phyloP scores from a whole-genome alignment of 2,888 invertebrate species.

The Microctonus brassicae region DNA sequence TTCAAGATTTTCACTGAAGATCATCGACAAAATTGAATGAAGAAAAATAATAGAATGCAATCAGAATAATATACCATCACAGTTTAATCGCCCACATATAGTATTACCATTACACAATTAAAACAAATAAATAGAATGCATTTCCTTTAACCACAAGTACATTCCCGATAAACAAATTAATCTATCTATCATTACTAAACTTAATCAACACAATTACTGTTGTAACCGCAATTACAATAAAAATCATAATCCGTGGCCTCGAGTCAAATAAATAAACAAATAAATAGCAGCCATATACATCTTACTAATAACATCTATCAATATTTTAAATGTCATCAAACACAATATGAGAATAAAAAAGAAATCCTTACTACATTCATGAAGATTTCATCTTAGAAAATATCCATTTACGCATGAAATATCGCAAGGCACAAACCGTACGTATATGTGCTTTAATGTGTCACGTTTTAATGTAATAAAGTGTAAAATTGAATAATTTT shows the following conservation, averaged over 20 bases:
- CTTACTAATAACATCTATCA: not conserved
- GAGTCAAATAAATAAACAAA: slow-evolving; percentile 13
- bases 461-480: slow-evolving; percentile 5
- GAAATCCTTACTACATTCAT: not conserved
- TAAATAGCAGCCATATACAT: not conserved
- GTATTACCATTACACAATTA: not conserved
- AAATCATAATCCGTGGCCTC: slow-evolving; percentile 2
- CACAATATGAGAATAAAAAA: not conserved
- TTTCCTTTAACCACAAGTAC: not conserved
- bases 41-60: not conserved
- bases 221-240: not conserved
- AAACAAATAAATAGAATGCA: not conserved
- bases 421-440: not conserved
- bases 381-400: slow-evolving; percentile 17
- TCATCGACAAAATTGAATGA: slow-evolving; percentile 14
- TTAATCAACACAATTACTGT: not conserved
- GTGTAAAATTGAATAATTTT: not conserved
- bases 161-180: too few relatives aligned
- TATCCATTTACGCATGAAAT: not conserved
- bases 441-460: slow-evolving; percentile 20
- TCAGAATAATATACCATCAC: not conserved
- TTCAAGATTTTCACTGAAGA: not conserved
- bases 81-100: not conserved
- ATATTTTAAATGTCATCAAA: not conserved
- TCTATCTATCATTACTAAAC: not conserved